These are phyloP conservation scores for Dromaius novaehollandiae DNA, from an alignment of 2,113 vertebrate genomes.

Conservation along the genomic window DNA sequence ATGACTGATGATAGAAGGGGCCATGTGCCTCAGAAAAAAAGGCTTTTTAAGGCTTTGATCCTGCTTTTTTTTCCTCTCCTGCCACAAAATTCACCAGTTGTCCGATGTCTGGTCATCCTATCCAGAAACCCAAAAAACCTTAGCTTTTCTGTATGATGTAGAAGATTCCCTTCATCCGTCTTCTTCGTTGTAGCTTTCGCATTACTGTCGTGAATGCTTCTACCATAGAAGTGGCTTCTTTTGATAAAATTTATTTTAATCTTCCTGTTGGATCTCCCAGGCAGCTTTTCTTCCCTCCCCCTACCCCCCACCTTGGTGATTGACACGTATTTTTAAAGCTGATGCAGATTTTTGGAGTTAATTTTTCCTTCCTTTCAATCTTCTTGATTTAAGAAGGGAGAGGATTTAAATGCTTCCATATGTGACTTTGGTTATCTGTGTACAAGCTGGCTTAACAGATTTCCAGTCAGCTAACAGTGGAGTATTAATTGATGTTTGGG, in stretches of 20 bases:
- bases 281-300: background rate
- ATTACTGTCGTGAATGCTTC: background rate
- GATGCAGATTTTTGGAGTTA: background rate
- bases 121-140: background rate
- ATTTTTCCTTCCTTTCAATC: background rate
- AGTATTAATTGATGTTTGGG: constrained; percentile 52
- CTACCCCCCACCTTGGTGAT: rapidly evolving
- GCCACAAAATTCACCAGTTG: background rate
- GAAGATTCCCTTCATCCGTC: background rate
- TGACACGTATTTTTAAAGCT: background rate
- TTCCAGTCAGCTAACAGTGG: background rate
- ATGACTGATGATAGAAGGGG: background rate
- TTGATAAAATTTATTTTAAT: background rate
- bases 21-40: background rate
- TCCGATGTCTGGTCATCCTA: background rate
- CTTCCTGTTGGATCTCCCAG: background rate
- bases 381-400: background rate
- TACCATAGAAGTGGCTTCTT: background rate
- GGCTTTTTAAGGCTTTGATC: background rate
- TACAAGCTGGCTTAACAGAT: constrained; percentile 64
- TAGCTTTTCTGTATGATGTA: background rate
- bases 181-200: background rate
- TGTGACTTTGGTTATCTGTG: constrained; percentile 23
- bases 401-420: background rate
- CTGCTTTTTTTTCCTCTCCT: background rate